Evolutionary conservation across 2,113 vertebrate genomes (phyloP).

Genomic region (Paradoxurus hermaphroditus): DNA sequence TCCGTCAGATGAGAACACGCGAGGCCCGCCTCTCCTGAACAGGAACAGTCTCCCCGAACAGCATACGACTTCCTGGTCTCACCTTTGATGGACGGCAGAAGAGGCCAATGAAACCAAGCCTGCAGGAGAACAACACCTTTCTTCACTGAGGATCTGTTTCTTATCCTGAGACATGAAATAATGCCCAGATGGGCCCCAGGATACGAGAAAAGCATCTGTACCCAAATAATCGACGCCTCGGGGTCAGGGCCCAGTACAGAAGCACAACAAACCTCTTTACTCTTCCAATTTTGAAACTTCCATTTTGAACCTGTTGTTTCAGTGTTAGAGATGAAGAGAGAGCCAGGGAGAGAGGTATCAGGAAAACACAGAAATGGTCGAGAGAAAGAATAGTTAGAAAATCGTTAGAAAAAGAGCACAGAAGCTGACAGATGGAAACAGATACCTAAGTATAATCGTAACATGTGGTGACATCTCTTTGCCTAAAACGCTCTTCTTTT

Average conservation of each 20-base stretch:
- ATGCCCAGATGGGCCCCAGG: neutral
- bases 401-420: neutral
- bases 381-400: neutral
- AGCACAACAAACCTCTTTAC: neutral
- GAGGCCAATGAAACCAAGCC: no score
- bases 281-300: neutral
- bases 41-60: no score
- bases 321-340: neutral
- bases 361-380: neutral
- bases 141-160: neutral
- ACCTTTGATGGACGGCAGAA: no score
- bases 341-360: neutral
- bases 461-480: neutral
- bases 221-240: neutral
- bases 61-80: no score
- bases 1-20: no score
- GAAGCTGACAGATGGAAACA: neutral
- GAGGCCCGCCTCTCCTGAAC: no score
- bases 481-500: neutral
- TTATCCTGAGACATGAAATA: neutral
- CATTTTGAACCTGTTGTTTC: neutral
- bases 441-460: neutral
- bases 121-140: no score
- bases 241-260: neutral
- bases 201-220: neutral